Percentiles rank a stretch among this genome's conserved stretches.
Evolutionary conservation across 2,113 vertebrate species (phyloP).

Genomic region (Cheilinus undulatus): DNA sequence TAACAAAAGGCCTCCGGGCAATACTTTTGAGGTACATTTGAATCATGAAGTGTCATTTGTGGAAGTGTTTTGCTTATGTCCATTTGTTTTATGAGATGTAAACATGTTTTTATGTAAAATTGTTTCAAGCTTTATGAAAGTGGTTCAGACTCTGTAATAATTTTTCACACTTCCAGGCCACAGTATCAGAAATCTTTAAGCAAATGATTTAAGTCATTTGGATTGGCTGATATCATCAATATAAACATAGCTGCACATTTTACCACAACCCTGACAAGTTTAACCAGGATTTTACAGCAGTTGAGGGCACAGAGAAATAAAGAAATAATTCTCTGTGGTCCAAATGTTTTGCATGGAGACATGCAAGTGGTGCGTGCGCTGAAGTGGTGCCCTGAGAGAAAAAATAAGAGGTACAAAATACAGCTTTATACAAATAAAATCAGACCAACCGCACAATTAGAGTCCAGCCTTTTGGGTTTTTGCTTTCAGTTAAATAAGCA

Average conservation of each 20-base stretch:
- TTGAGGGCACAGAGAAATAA: slow-evolving; percentile 6
- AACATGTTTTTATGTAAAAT: too few relatives aligned
- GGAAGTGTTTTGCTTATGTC: too few relatives aligned
- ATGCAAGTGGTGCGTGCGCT: slow-evolving; percentile 35
- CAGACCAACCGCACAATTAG: slow-evolving; percentile 81
- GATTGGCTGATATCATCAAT: slow-evolving; percentile 12
- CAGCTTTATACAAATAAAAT: slow-evolving; percentile 78
- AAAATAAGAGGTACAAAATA: slow-evolving; percentile 70
- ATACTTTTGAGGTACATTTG: too few relatives aligned
- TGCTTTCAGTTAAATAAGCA: slow-evolving; percentile 82
- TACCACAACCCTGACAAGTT: slow-evolving; percentile 24
- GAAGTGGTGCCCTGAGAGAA: slow-evolving; percentile 41
- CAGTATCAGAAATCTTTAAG: too few relatives aligned
- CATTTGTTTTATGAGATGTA: too few relatives aligned
- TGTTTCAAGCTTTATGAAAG: too few relatives aligned
- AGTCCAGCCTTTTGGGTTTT: slow-evolving; percentile 71
- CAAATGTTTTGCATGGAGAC: slow-evolving; percentile 56
- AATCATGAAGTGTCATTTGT: too few relatives aligned
- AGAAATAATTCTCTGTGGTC: slow-evolving; percentile 22
- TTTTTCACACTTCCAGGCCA: too few relatives aligned
- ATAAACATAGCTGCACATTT: slow-evolving; percentile 42
- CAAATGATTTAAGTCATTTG: too few relatives aligned
- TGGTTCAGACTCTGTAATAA: too few relatives aligned
- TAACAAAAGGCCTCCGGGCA: too few relatives aligned
- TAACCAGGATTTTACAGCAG: slow-evolving; percentile 28